Base-by-base conservation (phyloP, 2,113 vertebrate species). In the Dicrurus megarhynchus region DNA sequence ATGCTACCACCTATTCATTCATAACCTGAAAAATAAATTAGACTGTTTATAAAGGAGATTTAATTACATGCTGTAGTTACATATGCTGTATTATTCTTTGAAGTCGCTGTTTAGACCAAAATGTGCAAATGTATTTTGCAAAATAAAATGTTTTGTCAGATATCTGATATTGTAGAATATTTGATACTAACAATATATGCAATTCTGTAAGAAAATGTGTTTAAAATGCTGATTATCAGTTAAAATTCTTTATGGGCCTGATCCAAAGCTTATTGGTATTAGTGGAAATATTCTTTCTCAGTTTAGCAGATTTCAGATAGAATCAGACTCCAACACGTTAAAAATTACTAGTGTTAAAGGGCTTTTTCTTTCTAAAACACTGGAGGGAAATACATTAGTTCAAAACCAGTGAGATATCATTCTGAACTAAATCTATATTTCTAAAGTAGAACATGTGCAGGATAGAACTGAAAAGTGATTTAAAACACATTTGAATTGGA, bases 381-480 rank as follows among this genome's bases (percentile, higher is more conserved):
- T 60, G 47, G 75, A 84, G 79, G 64, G 64, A 84, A 94, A 81
- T 84, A 44, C 37, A 37, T 94, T 77, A 35, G 37, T 88, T 96
- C 56, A 86, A 78, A 95, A 88, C 55, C 79, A 92, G 87, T 80
- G 56, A 55, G 85, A 77, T 86, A 95, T 82, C 52, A 56, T 89
- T 95, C 47, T 60, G 44, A 95, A 83, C 28, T 74, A 92, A 83
- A 80, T 84, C 83, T 90, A 5, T 93, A 92, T 89, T 93, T 89
- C 76, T 86, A 9, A 94, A 93, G 79, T 88, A 74, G 56, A 95
- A 83, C 14, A 56, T 77, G 56, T 84, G 28, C 47, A 33, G 18
- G 60, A 46, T 60, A 67, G 57, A 78, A 90, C 73, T 78, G 68
- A 94, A 83, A 41, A 92, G 71, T 95, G 59, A 84, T 86, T 92